These are phyloP conservation scores for Megaceryle torquata DNA, from an alignment of 2,113 vertebrate species.

Conservation along the genomic window DNA sequence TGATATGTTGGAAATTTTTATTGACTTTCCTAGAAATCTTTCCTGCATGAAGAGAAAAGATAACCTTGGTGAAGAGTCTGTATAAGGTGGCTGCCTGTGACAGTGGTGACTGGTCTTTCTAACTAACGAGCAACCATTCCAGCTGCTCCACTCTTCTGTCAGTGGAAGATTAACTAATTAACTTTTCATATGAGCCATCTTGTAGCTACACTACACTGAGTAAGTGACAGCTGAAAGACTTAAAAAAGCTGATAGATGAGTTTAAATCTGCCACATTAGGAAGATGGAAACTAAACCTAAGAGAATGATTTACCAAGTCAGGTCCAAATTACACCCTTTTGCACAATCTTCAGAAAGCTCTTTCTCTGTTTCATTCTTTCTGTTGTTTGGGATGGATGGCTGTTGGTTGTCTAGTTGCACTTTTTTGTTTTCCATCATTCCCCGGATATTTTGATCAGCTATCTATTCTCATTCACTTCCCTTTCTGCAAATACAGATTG, in stretches of 20 bases:
- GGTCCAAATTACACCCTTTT: not conserved
- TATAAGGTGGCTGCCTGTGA: not conserved
- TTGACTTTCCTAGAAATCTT: not conserved
- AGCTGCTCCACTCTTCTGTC: not conserved
- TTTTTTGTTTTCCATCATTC: not conserved
- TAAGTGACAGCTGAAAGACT: not conserved
- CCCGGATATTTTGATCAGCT: not conserved
- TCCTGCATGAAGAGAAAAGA: not conserved
- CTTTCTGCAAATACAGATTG: not conserved
- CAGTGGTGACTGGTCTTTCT: not conserved
- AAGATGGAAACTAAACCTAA: not conserved
- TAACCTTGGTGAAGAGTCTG: not conserved
- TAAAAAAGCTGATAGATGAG: not conserved
- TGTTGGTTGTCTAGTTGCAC: not conserved
- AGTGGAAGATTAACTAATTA: not conserved
- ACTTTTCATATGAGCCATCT: not conserved
- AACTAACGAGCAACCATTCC: not conserved
- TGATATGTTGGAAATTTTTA: not conserved
- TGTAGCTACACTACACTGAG: not conserved
- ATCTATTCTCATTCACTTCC: not conserved
- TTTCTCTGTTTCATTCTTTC: not conserved
- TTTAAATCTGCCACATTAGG: not conserved
- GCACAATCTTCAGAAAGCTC: not conserved
- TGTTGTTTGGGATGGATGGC: not conserved
- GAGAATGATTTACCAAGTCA: not conserved